These are phyloP conservation scores for Leucophenga maculata DNA, from an alignment of 2,888 invertebrate species.

Conservation along the genomic window DNA sequence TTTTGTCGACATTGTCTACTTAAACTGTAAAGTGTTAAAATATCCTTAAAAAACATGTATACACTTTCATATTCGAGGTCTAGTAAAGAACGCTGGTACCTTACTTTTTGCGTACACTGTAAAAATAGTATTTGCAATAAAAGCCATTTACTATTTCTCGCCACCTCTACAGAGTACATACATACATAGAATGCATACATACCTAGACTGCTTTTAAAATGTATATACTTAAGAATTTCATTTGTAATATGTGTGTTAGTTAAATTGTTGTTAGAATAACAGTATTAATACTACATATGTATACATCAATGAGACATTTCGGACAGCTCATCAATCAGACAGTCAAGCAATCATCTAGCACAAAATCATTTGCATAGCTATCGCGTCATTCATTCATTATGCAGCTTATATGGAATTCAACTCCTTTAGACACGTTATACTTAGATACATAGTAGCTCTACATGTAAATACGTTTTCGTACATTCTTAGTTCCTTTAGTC, in stretches of 20 bases:
- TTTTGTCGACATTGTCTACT: constrained; percentile 1
- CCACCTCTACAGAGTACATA: constrained; percentile 19
- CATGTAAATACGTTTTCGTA: too few relatives aligned
- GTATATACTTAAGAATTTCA: too few relatives aligned
- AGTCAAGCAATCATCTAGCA: neutral
- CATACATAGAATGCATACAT: constrained; percentile 27
- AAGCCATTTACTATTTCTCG: too few relatives aligned
- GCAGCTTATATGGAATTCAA: neutral
- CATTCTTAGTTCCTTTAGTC: too few relatives aligned
- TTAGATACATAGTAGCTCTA: too few relatives aligned
- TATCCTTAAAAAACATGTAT: neutral
- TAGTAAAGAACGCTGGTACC: neutral
- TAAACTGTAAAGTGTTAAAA: neutral
- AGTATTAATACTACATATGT: constrained; percentile 27
- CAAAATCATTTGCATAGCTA: neutral
- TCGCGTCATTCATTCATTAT: neutral
- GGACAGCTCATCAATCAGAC: neutral
- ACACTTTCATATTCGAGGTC: neutral
- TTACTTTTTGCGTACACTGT: neutral
- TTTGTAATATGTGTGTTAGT: neutral
- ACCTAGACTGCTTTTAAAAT: constrained; percentile 14
- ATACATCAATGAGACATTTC: constrained; percentile 24
- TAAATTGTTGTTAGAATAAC: neutral
- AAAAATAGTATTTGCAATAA: neutral
- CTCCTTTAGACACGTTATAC: too few relatives aligned